These are phyloP conservation scores for Melanargia galathea DNA, from an alignment of 2,888 invertebrate species.

Conservation along the genomic window DNA sequence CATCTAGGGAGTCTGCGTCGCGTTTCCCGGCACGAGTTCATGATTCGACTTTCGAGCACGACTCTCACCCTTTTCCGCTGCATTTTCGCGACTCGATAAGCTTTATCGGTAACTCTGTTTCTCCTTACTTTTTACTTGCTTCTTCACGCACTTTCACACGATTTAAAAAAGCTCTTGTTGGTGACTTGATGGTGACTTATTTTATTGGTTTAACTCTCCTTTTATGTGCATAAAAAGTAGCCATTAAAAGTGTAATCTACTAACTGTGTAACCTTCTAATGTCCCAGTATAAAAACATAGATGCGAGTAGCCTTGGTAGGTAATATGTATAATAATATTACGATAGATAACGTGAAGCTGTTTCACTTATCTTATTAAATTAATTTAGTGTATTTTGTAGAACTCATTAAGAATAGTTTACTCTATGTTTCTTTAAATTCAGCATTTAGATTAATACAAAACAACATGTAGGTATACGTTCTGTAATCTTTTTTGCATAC, in stretches of 20 bases:
- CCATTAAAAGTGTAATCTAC: background rate
- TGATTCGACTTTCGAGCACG: too few species aligned
- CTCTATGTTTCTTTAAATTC: background rate
- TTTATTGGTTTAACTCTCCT: background rate
- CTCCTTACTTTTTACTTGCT: too few species aligned
- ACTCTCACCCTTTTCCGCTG: too few species aligned
- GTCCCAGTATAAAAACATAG: background rate
- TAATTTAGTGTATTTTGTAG: background rate
- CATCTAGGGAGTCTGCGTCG: too few species aligned
- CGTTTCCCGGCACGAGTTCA: too few species aligned
- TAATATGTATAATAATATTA: too few species aligned
- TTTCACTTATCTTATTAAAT: background rate
- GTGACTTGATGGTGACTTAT: too few species aligned
- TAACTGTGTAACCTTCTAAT: background rate
- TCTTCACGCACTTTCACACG: too few species aligned
- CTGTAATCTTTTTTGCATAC: background rate
- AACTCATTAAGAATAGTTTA: background rate
- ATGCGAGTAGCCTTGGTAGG: background rate
- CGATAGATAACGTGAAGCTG: background rate
- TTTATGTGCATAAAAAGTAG: slow-evolving; percentile 3
- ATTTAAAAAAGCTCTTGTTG: too few species aligned
- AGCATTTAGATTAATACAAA: background rate
- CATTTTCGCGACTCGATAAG: too few species aligned
- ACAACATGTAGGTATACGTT: background rate
- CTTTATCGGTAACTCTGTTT: too few species aligned